phyloP scores from a whole-genome alignment of 2,797 vertebrate genomes.

The Intellagama lesueurii region DNA sequence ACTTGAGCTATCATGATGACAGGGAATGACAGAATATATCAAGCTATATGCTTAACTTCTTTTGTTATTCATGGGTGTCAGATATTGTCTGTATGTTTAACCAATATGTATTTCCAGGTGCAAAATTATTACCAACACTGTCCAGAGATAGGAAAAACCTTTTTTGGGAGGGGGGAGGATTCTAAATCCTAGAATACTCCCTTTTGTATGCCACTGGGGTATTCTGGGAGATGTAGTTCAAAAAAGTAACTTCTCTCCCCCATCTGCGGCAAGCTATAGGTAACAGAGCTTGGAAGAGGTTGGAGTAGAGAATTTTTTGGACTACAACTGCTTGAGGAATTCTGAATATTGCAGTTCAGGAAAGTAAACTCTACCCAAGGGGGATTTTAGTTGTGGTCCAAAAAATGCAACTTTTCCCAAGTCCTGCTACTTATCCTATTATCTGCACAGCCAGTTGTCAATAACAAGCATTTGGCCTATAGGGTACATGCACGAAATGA shows the following conservation, averaged over 20 bases:
- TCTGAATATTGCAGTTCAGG: no score
- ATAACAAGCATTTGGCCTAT: not conserved
- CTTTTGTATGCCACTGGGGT: no score
- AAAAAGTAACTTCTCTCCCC: no score
- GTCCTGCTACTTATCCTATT: not conserved
- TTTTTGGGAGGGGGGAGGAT: no score
- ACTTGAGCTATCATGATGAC: conserved; percentile 1
- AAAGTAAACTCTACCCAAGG: no score
- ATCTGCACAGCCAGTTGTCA: not conserved
- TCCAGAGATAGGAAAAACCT: not conserved
- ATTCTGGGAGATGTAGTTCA: no score
- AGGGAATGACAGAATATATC: not conserved
- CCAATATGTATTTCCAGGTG: not conserved
- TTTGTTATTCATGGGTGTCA: not conserved
- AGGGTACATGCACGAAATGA: not conserved
- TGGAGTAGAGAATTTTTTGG: no score
- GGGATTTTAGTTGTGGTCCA: not conserved
- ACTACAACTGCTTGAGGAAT: no score
- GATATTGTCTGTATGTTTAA: not conserved
- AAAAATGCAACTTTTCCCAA: not conserved
- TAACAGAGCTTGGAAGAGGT: not conserved
- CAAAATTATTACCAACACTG: not conserved
- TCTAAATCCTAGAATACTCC: no score
- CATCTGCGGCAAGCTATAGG: no score
- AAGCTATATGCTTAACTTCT: not conserved